A percentile compares a stretch with the other conserved stretches of the same genome.
phyloP scores from a whole-genome alignment of 2,113 vertebrate genomes.

The Crotalus helleri region DNA sequence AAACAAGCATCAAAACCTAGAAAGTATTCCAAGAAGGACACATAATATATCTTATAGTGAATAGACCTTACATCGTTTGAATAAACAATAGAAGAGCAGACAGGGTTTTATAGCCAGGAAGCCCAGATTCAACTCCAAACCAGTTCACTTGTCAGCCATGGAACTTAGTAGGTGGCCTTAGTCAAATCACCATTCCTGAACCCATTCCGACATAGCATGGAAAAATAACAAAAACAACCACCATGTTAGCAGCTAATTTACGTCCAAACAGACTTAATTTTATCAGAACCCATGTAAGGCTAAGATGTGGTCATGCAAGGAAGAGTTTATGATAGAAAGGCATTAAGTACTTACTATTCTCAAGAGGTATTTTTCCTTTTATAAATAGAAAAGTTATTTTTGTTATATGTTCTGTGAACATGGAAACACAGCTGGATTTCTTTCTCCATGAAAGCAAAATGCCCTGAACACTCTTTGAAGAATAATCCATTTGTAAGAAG shows the following conservation, averaged over 20 bases:
- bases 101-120: background rate
- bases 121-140: background rate
- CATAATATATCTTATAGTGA: background rate
- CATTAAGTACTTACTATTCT: background rate
- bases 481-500: background rate
- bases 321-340: background rate
- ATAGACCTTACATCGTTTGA: background rate
- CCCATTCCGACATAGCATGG: background rate
- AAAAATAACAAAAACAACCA: background rate
- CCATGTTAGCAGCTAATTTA: background rate
- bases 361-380: background rate
- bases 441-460: slow-evolving; percentile 14
- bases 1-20: background rate
- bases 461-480: background rate
- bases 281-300: background rate
- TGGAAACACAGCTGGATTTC: slow-evolving; percentile 5
- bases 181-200: background rate
- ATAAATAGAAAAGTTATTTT: slow-evolving; percentile 16
- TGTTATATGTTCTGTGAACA: background rate
- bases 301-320: background rate
- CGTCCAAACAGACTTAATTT: background rate
- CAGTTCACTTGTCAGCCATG: background rate
- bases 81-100: background rate
- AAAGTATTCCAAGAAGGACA: background rate
- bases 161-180: background rate